Base-by-base conservation (phyloP, 1,140 invertebrate genomes). In the Drosophila nasuta region DNA sequence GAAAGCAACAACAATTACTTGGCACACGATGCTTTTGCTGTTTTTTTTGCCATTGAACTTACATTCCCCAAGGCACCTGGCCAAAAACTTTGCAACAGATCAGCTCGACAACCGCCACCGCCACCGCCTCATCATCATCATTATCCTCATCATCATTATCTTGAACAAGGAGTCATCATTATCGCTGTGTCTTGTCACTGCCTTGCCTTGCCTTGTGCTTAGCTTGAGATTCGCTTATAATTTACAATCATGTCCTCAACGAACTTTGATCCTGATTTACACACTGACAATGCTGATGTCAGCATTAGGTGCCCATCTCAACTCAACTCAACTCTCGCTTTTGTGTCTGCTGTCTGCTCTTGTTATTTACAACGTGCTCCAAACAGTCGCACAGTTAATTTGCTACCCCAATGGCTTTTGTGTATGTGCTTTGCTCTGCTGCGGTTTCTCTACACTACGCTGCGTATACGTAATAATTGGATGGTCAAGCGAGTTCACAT, bases 211-310 rank as follows among this genome's bases (percentile, higher is more conserved):
- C 20, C 20, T 73, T 81, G 59, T 75, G 70, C 75, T 72, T 87
- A 73, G 71, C 76, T 67, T 64, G 74, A 85, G 76, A 62, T 77
- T 79, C 76, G 77, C 67, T 64, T 76, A 88, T 86, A 86, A 86
- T 86, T 87, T 86, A 86, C 82, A 87, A 69, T 86, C 76, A 81
- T 87, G 82, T 87, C 75, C 65, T 56, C 60, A 56, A 60, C 68
- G 76, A 86, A 82, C 75, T 87, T 82, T 82, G 80, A 67, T 75
- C 83, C 81, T 88, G 83, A 87, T 88, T 88, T 83, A 87, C 83
- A 77, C 83, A 57, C 72, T 75, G 10, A 33, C 49, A 25, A 35
- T 81, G 83, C 83, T 88, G 82, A 82, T 75, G 85, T 80, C 83
- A 58, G 77, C 82, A 76, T 80, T 25, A 25, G 20, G 20, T 25